Evolutionary conservation across 2,113 vertebrate genomes (phyloP).

Genomic region (Danionella cerebrum): DNA sequence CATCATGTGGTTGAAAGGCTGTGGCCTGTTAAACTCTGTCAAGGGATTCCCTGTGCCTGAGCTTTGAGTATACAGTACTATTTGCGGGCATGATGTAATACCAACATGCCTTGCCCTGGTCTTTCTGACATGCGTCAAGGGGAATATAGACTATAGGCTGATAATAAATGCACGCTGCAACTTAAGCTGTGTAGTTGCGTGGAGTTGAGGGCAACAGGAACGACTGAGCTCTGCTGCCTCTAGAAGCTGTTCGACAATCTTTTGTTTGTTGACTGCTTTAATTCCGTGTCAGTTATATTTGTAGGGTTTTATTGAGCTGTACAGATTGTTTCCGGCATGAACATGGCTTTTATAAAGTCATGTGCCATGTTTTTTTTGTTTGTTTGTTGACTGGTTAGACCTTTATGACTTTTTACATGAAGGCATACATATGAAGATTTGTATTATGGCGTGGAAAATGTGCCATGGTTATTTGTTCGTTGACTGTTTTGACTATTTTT

Average conservation of each 20-base stretch:
- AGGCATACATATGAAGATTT: no score
- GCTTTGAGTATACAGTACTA: not conserved
- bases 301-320: not conserved
- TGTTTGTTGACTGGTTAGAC: no score
- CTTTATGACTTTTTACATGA: no score
- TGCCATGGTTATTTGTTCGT: no score
- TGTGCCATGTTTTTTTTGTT: no score
- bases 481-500: no score
- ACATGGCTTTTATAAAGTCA: no score
- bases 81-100: not conserved
- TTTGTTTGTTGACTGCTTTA: no score
- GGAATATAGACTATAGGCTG: not conserved
- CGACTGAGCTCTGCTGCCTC: not conserved
- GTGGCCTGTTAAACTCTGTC: not conserved
- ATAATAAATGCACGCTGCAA: slow-evolving; percentile 7
- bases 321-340: no score
- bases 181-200: not conserved
- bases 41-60: not conserved
- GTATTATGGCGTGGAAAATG: no score
- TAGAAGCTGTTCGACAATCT: not conserved
- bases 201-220: not conserved
- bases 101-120: not conserved
- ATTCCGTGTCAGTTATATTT: not conserved
- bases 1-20: not conserved
- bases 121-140: not conserved